A percentile compares a stretch with the other conserved stretches of the same genome.
Evolutionary conservation across 2,888 invertebrate species (phyloP).

Genomic region (Encarsia formosa): DNA sequence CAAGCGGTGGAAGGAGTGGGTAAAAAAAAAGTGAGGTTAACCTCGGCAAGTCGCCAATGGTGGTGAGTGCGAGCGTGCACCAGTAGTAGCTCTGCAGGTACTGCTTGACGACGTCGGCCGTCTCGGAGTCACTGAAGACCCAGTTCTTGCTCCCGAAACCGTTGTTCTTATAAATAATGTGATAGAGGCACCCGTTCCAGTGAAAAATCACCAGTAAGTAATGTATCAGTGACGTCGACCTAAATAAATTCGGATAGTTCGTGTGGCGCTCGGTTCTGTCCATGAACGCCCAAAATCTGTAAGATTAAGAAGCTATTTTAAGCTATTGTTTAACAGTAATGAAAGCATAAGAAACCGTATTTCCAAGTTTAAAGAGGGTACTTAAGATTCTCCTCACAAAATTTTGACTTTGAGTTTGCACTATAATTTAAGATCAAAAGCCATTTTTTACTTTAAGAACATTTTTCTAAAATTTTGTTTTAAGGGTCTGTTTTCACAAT

Average conservation of each 20-base stretch:
- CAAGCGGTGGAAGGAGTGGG: neutral
- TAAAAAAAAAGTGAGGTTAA: slow-evolving; percentile 23
- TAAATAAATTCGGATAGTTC: slow-evolving; percentile 96
- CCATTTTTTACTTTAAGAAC: too few relatives aligned
- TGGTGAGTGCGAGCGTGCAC: slow-evolving; percentile 94
- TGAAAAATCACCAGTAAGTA: slow-evolving; percentile 97
- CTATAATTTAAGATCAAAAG: too few relatives aligned
- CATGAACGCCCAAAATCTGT: slow-evolving; percentile 91
- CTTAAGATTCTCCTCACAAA: too few relatives aligned
- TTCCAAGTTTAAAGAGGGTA: too few relatives aligned
- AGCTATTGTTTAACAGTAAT: too few relatives aligned
- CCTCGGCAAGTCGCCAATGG: slow-evolving; percentile 69
- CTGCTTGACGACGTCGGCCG: slow-evolving; percentile 85
- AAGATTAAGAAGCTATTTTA: too few relatives aligned
- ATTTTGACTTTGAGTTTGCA: too few relatives aligned
- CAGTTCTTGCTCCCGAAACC: slow-evolving; percentile 91
- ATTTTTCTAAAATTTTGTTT: too few relatives aligned
- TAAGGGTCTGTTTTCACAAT: too few relatives aligned
- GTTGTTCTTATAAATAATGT: slow-evolving; percentile 93
- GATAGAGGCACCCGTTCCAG: slow-evolving; percentile 99
- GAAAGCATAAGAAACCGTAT: too few relatives aligned
- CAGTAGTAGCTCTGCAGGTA: slow-evolving; percentile 98
- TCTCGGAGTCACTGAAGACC: slow-evolving; percentile 83
- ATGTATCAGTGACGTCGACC: slow-evolving; percentile 87
- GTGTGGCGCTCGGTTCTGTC: slow-evolving; percentile 97